These are phyloP conservation scores for Boloria euphrosyne DNA, from an alignment of 2,888 invertebrate genomes.

Conservation along the genomic window DNA sequence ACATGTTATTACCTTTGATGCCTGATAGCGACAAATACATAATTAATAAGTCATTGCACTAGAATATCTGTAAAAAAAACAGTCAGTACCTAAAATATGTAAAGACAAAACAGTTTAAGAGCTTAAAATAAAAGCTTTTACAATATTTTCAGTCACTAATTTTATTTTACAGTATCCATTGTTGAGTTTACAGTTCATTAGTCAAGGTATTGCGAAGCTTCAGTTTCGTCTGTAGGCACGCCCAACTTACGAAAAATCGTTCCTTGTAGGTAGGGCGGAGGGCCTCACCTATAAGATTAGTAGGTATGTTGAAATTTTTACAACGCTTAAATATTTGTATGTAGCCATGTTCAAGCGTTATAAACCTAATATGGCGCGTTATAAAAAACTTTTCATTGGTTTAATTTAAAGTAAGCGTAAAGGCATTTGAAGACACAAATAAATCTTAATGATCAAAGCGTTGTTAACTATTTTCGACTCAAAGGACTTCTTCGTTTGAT, in stretches of 20 bases:
- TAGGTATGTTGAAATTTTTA: constrained; percentile 9
- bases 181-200: constrained; percentile 78
- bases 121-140: neutral
- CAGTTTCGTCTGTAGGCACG: constrained; percentile 58
- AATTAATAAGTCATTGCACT: constrained; percentile 34
- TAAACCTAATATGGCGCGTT: too few species aligned
- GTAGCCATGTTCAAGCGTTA: neutral
- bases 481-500: neutral
- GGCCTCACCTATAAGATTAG: constrained; percentile 36
- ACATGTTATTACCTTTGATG: constrained; percentile 48
- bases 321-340: neutral
- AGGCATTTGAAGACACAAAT: constrained; percentile 9
- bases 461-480: neutral
- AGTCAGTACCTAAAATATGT: neutral
- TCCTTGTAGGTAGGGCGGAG: constrained; percentile 25
- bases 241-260: constrained; percentile 49
- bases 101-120: neutral
- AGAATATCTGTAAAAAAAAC: neutral
- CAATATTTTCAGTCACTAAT: constrained; percentile 20
- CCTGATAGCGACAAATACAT: constrained; percentile 43
- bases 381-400: neutral
- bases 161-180: constrained; percentile 53
- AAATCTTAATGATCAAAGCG: constrained; percentile 19
- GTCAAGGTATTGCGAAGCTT: constrained; percentile 64
- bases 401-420: constrained; percentile 10